phyloP scores from a whole-genome alignment of 2,797 vertebrate species.

The Sebastes wilsoni region DNA sequence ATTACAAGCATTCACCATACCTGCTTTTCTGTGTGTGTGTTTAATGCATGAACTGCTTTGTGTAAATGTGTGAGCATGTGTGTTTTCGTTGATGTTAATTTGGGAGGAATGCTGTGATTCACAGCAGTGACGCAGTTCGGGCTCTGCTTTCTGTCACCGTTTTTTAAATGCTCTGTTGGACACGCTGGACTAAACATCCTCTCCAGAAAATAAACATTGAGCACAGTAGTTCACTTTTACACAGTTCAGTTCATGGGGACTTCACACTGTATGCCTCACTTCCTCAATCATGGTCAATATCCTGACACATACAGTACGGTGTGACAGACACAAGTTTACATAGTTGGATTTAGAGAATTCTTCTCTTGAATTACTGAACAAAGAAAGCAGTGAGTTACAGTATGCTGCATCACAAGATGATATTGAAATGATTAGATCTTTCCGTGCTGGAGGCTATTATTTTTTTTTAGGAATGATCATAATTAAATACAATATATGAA shows the following conservation, averaged over 20 bases:
- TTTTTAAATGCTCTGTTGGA: conserved; percentile 38
- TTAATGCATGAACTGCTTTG: background rate
- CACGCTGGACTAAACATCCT: conserved; percentile 67
- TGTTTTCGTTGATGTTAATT: conserved; percentile 21
- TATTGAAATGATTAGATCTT: background rate
- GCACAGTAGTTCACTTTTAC: conserved; percentile 15
- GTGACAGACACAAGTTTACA: background rate
- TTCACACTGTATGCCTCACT: conserved; percentile 2
- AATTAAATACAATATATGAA: background rate
- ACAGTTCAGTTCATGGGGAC: background rate
- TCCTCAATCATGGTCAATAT: background rate
- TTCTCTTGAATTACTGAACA: background rate
- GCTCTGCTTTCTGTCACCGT: conserved; percentile 58
- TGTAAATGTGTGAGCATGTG: conserved; percentile 3
- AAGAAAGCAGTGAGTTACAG: background rate
- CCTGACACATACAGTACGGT: background rate
- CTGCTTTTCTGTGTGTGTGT: background rate
- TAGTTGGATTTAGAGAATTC: background rate
- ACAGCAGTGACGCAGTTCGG: conserved; percentile 41
- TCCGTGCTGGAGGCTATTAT: background rate
- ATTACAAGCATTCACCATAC: background rate
- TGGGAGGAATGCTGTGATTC: conserved; percentile 40
- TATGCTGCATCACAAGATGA: background rate
- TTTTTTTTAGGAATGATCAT: background rate
- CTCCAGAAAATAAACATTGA: conserved; percentile 51